A percentile compares a stretch with the other conserved stretches of the same genome.
These are phyloP conservation scores for Phenacoccus solenopsis DNA, from an alignment of 1,140 invertebrate species.

Conservation along the genomic window DNA sequence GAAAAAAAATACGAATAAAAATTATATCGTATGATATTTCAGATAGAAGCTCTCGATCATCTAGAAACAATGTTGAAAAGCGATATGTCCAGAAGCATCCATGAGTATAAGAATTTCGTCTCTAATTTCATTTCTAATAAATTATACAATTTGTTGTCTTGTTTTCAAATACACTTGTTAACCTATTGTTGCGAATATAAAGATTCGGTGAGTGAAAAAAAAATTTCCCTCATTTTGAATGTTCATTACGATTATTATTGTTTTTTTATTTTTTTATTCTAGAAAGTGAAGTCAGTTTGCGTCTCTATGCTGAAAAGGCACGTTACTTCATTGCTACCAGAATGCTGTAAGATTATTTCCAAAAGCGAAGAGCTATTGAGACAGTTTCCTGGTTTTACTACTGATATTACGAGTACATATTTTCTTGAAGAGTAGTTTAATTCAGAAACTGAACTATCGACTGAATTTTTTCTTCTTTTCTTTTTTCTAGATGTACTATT, in stretches of 20 bases:
- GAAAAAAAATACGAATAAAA: too few relatives aligned
- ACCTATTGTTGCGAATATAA: constrained; percentile 9
- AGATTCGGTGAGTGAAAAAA: not conserved
- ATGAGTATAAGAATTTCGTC: not conserved
- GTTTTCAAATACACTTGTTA: constrained; percentile 2
- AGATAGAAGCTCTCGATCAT: not conserved
- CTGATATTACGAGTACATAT: not conserved
- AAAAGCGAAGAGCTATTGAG: not conserved
- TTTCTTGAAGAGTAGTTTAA: not conserved
- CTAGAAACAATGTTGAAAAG: not conserved
- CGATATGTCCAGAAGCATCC: not conserved
- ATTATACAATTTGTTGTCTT: constrained; percentile 3
- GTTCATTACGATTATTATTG: not conserved
- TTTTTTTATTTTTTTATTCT: not conserved
- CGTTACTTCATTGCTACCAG: not conserved
- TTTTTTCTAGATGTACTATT: not conserved
- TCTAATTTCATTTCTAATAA: not conserved
- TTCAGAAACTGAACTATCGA: not conserved
- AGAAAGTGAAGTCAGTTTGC: not conserved
- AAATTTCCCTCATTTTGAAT: not conserved
- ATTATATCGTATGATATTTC: not conserved
- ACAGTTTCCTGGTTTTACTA: not conserved
- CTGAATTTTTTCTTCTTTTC: not conserved
- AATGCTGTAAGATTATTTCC: not conserved
- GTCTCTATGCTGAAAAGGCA: not conserved